phyloP scores from a whole-genome alignment of 2,888 invertebrate species.

The Caenorhabditis becei region DNA sequence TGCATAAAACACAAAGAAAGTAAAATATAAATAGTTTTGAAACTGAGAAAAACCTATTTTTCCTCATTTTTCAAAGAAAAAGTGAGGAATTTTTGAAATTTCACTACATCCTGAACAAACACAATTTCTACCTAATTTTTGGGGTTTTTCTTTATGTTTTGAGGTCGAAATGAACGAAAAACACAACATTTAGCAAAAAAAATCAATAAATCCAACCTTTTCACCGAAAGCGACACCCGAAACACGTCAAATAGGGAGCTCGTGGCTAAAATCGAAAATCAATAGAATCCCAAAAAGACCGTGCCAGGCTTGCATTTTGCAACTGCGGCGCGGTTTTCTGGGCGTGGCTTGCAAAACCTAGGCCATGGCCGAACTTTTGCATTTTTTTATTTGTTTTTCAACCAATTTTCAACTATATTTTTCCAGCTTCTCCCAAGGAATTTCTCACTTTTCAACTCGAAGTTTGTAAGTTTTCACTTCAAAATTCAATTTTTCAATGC shows the following conservation, averaged over 20 bases:
- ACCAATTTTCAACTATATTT: neutral
- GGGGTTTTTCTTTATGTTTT: no score
- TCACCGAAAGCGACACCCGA: neutral
- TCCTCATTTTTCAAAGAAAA: no score
- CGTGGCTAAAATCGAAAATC: constrained; percentile 26
- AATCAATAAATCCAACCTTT: constrained; percentile 14
- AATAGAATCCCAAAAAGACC: constrained; percentile 40
- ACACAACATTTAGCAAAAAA: neutral
- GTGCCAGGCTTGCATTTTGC: constrained; percentile 16
- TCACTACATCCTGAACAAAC: neutral
- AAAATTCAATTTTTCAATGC: neutral
- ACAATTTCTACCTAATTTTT: no score
- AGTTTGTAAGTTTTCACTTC: neutral
- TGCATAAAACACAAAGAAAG: neutral
- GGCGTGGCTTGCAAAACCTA: constrained; percentile 22
- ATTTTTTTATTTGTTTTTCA: constrained; percentile 5
- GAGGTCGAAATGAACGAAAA: no score
- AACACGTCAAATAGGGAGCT: constrained; percentile 12
- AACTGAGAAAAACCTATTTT: no score
- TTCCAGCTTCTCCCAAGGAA: neutral
- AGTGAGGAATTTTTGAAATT: neutral
- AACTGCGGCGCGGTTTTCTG: constrained; percentile 40
- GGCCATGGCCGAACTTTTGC: constrained; percentile 21
- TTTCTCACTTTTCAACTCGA: neutral
- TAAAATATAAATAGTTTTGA: neutral